Evolutionary conservation across 1,140 invertebrate species (phyloP), one percentile per base, ranked within the genome.

Genomic region (Solenopsis fugax): DNA sequence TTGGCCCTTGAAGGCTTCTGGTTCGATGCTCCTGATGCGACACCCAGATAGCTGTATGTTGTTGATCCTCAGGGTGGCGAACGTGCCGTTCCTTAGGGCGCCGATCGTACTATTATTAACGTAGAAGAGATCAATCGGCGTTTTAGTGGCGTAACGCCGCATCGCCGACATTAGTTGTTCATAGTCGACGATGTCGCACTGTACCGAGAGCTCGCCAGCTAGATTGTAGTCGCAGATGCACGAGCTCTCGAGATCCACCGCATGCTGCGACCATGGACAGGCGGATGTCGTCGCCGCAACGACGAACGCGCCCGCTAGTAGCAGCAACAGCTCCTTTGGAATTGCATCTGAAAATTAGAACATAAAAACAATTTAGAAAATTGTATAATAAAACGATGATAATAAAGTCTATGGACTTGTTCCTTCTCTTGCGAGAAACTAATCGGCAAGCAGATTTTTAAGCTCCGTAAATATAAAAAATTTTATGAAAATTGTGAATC

Each of bases 171-270:
- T 91, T 16, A 99, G 95, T 69, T 96, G 95, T 7, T 96, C 94
- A 92, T 98, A 98, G 88, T 99, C 97, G 24, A 99, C 98, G 94
- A 98, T 97, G 94, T 98, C 97, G 94, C 98, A 99, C 94, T 99
- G 98, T 41, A 99, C 97, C 5, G 98, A 98, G 3, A 98, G 94
- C 93, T 98, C 97, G 85, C 97, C 96, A 7, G 97, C 97, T 76
- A 98, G 95, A 93, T 98, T 98, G 93, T 97, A 97, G 67, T 98
- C 98, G 93, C 98, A 99, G 50, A 98, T 96, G 94, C 98, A 99
- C 12, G 98, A 97, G n/a, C 97, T 96, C 91, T 98, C 98, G 60
- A 99, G 96, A 71, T 97, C 97, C 9, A 96, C 94, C 24, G 96
- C 95, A 87, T 96, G 96, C 45, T 96, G 95, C 85, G 97, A 97